Evolutionary conservation across 2,888 invertebrate genomes (phyloP), one percentile per base, ranked within the genome.

Genomic region (Polyommatus iphigenia): DNA sequence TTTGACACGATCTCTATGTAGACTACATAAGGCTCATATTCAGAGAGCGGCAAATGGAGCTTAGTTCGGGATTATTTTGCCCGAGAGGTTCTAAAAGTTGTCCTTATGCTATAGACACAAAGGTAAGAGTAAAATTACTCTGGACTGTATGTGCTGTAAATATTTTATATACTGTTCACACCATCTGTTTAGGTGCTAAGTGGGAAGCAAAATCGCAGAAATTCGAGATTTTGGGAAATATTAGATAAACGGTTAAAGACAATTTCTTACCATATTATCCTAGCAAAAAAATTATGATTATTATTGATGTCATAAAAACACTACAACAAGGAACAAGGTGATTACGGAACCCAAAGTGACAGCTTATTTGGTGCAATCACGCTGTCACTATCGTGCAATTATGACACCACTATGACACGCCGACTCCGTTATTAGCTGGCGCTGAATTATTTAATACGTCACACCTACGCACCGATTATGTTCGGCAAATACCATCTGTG

Each of bases 361-460:
- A 67, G 62, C 24, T 62, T 13, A 24, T 24, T 62, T 62, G 24
- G 67, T 32, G 67, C 67, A 67, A 67, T 32, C 67, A 67, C 29
- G 67, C 24, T 29, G 67, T 36, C 76, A 78, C 54, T 71, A 73
- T 62, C 32, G 32, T 36, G 36, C 59, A 71, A 78, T 73, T 71
- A 78, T 82, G 79, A 79, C 82, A 81, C 78, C 77, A 76, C 78
- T 80, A 76, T 80, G 82, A 82, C 81, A 80, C 79, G 81, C 81
- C 79, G 81, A 81, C 80, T 80, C 81, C 79, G 75, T 77, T 72
- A 79, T 77, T 78, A 77, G 78, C 80, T 79, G 78, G 78, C 83
- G 79, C 79, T 82, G 86, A 86, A 86, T 85, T 81, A 85, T 84
- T 85, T 83, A 84, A 83, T 80, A 81, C 79, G 84, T 85, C 83